These are phyloP conservation scores for Andricus quercusramuli DNA, from an alignment of 2,888 invertebrate species.

Conservation along the genomic window DNA sequence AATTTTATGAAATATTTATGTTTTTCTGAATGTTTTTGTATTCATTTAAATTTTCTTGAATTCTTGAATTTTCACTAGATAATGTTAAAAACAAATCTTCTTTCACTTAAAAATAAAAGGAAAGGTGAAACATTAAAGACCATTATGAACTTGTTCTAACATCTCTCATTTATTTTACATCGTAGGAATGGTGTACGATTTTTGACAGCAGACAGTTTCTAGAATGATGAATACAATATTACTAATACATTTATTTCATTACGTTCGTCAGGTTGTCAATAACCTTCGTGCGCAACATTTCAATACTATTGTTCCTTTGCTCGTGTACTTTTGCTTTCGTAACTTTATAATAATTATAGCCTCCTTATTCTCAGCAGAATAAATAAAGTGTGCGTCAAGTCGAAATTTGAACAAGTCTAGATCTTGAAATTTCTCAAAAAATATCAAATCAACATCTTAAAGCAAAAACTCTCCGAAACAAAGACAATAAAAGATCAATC, in stretches of 20 bases:
- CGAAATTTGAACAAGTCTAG: constrained; percentile 15
- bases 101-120: not conserved
- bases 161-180: constrained; percentile 71
- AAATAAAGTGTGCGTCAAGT: constrained; percentile 37
- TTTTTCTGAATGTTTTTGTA: too few relatives aligned
- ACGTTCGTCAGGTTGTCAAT: constrained; percentile 7
- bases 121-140: constrained; percentile 12
- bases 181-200: constrained; percentile 75
- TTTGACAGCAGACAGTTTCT: constrained; percentile 59
- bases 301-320: constrained; percentile 61
- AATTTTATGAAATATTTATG: too few relatives aligned
- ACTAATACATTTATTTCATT: constrained; percentile 38
- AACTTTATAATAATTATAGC: constrained; percentile 52
- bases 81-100: not conserved
- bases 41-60: too few relatives aligned
- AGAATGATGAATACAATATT: constrained; percentile 49
- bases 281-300: constrained; percentile 47
- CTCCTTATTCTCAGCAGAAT: constrained; percentile 54
- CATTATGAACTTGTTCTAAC: constrained; percentile 64
- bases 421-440: not conserved
- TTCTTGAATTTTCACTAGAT: too few relatives aligned
- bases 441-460: not conserved
- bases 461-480: not conserved
- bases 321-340: constrained; percentile 36
- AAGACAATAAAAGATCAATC: not conserved